Evolutionary conservation across 2,888 invertebrate genomes (phyloP).

Genomic region (Dermolepida albohirtum): DNA sequence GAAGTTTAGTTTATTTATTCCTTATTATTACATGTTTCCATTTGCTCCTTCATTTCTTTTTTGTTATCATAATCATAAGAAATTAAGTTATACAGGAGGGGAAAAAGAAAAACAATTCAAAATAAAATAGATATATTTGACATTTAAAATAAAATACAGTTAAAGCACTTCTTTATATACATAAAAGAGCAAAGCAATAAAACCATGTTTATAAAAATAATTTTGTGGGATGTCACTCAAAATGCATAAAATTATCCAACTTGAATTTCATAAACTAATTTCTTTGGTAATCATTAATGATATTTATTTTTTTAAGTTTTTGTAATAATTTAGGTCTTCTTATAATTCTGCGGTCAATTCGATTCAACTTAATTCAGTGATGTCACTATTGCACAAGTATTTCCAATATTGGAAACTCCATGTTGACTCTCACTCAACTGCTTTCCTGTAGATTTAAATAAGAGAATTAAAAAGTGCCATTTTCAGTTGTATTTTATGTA

Average conservation of each 20-base stretch:
- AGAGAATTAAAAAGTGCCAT: neutral
- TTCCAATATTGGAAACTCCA: constrained; percentile 3
- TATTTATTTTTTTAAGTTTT: constrained; percentile 2
- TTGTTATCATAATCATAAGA: no score
- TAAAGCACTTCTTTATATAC: constrained; percentile 43
- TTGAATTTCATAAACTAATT: constrained; percentile 34
- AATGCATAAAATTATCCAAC: constrained; percentile 29
- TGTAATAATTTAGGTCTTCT: constrained; percentile 6
- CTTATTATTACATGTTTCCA: no score
- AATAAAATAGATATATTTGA: constrained; percentile 46
- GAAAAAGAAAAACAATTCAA: constrained; percentile 4
- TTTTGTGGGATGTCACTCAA: constrained; percentile 28
- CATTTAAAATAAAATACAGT: constrained; percentile 43
- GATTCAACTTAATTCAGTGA: constrained; percentile 9
- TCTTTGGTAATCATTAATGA: constrained; percentile 30
- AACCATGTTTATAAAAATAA: constrained; percentile 36
- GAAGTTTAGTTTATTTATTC: no score
- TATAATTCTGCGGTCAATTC: constrained; percentile 10
- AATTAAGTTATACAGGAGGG: no score
- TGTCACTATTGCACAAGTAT: constrained; percentile 6
- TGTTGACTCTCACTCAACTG: constrained; percentile 4
- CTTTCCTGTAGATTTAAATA: constrained; percentile 9
- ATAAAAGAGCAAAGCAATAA: constrained; percentile 32
- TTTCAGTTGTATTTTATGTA: no score
- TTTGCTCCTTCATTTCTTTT: no score